phyloP scores from a whole-genome alignment of 2,888 invertebrate species.

The Noctua fimbriata region DNA sequence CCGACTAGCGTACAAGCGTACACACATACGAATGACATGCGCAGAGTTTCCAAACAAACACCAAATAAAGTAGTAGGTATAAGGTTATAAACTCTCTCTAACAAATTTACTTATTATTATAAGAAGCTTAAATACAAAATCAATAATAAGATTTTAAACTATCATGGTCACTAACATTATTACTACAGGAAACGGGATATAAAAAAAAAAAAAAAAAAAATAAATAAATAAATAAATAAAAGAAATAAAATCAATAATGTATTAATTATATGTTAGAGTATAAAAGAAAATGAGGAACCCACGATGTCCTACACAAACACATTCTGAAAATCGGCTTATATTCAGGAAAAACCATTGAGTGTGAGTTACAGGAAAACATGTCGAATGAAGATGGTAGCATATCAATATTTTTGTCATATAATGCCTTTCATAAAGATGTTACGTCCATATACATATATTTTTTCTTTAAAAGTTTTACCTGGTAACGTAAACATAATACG shows the following conservation, averaged over 20 bases:
- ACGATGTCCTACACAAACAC: neutral
- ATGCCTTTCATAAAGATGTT: neutral
- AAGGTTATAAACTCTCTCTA: neutral
- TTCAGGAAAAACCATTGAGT: slow-evolving; percentile 20
- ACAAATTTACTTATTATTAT: neutral
- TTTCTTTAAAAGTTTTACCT: neutral
- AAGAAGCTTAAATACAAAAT: slow-evolving; percentile 6
- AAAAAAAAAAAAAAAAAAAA: no score
- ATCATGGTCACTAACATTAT: no score
- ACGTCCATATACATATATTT: neutral
- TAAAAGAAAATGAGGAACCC: neutral
- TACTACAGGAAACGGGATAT: no score
- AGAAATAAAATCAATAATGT: neutral
- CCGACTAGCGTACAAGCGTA: neutral
- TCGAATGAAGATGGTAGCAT: neutral
- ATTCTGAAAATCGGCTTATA: slow-evolving; percentile 33
- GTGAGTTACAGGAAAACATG: neutral
- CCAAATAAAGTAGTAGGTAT: neutral
- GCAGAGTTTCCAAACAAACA: neutral
- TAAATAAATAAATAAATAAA: no score
- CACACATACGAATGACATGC: neutral
- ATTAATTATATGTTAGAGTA: neutral
- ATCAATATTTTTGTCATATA: neutral
- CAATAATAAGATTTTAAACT: no score
- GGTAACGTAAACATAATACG: neutral